Evolutionary conservation across 2,888 invertebrate genomes (phyloP).

Genomic region (Charanyca ferruginea): DNA sequence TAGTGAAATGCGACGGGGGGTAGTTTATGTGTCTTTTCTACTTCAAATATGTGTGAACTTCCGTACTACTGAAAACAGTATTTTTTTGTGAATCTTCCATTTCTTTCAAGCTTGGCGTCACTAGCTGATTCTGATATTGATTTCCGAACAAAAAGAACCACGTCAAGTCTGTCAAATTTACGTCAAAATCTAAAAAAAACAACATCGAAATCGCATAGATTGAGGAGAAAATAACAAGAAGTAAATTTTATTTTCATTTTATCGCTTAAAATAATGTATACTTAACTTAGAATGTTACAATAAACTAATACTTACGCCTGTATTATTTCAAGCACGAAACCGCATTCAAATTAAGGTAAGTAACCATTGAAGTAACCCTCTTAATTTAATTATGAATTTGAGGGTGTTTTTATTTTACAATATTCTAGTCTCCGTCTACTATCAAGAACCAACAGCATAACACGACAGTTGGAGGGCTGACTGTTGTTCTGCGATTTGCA

Average conservation of each 20-base stretch:
- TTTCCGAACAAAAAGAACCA: not conserved
- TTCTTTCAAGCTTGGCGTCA: too few species aligned
- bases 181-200: not conserved
- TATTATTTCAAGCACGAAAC: not conserved
- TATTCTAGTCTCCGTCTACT: not conserved
- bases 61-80: too few species aligned
- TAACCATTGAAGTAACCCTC: too few species aligned
- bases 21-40: too few species aligned
- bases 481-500: not conserved
- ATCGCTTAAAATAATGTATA: not conserved
- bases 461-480: not conserved
- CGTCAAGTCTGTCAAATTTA: not conserved
- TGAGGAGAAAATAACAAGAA: not conserved
- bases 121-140: too few species aligned
- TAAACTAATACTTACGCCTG: not conserved
- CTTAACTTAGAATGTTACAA: not conserved
- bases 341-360: constrained; percentile 3
- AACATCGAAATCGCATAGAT: not conserved
- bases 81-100: too few species aligned
- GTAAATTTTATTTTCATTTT: not conserved
- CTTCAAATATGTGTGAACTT: too few species aligned
- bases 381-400: constrained; percentile 7
- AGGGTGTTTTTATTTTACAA: not conserved
- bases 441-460: too few species aligned
- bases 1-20: too few species aligned